Conservation (phyloP, 2,113 vertebrate species). For the Rhodinocichla rosea region DNA sequence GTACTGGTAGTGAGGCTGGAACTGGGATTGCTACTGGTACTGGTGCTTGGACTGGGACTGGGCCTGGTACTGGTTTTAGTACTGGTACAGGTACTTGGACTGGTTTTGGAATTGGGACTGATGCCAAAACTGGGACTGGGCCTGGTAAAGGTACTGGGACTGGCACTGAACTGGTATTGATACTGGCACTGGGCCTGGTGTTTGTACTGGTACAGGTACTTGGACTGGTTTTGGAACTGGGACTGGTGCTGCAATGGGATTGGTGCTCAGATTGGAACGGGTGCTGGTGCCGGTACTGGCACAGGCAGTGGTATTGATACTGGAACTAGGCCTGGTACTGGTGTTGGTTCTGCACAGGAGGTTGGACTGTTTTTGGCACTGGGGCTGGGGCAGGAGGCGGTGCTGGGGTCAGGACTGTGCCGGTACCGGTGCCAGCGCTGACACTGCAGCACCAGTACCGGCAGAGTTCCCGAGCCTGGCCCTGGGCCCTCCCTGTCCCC, state of each 20-base stretch:
- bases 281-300: no score
- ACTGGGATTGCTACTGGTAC: no score
- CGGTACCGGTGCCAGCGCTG: accelerated
- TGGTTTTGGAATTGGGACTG: no score
- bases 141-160: not conserved
- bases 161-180: not conserved
- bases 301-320: not conserved
- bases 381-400: not conserved
- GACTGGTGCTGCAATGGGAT: not conserved
- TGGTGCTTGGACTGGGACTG: not conserved
- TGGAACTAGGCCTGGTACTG: not conserved
- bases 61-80: not conserved
- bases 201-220: not conserved
- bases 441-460: accelerated
- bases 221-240: not conserved
- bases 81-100: not conserved
- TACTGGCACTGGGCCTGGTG: not conserved
- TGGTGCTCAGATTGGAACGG: not conserved
- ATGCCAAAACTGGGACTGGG: not conserved
- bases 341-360: no score
- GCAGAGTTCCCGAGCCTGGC: accelerated
- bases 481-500: accelerated
- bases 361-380: not conserved
- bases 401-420: accelerated
- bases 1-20: not conserved